A percentile compares a stretch with the other conserved stretches of the same genome.
phyloP scores from a whole-genome alignment of 2,113 vertebrate genomes.

The Agelaius tricolor region DNA sequence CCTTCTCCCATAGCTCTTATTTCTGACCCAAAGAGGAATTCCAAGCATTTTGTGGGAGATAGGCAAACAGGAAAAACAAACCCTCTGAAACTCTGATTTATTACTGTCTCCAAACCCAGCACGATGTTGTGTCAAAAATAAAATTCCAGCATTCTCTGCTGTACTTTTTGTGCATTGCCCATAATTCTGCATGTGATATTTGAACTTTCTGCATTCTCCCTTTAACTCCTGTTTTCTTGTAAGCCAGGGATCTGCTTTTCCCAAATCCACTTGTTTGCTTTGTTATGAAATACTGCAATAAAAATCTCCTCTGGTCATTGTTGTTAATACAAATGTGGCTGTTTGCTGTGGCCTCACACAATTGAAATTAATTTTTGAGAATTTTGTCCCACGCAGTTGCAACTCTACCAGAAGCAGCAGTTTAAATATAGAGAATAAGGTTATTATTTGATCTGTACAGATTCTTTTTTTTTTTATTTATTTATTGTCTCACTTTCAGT shows the following conservation, averaged over 20 bases:
- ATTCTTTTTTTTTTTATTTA: neutral
- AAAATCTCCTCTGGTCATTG: neutral
- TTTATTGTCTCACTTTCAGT: neutral
- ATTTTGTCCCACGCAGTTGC: neutral
- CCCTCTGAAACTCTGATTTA: constrained; percentile 41
- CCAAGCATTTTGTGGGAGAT: constrained; percentile 49
- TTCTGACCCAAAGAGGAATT: constrained; percentile 58
- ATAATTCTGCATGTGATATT: neutral
- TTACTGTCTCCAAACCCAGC: constrained; percentile 3
- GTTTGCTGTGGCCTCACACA: neutral
- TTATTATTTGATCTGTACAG: neutral
- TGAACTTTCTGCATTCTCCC: constrained; percentile 3
- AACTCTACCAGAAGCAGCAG: neutral
- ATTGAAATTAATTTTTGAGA: neutral
- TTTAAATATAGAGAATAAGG: neutral
- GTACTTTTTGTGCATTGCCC: neutral
- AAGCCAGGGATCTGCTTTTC: neutral
- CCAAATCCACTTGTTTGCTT: neutral
- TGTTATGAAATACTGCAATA: neutral
- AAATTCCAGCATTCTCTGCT: neutral
- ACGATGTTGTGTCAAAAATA: constrained; percentile 6
- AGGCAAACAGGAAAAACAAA: constrained; percentile 56
- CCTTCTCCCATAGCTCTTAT: constrained; percentile 53
- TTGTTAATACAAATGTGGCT: neutral
- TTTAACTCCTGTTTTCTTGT: neutral